Percentiles rank a stretch among this genome's conserved stretches.
Conservation (phyloP, 2,888 invertebrate species). For the Lasioglossum marginatum region DNA sequence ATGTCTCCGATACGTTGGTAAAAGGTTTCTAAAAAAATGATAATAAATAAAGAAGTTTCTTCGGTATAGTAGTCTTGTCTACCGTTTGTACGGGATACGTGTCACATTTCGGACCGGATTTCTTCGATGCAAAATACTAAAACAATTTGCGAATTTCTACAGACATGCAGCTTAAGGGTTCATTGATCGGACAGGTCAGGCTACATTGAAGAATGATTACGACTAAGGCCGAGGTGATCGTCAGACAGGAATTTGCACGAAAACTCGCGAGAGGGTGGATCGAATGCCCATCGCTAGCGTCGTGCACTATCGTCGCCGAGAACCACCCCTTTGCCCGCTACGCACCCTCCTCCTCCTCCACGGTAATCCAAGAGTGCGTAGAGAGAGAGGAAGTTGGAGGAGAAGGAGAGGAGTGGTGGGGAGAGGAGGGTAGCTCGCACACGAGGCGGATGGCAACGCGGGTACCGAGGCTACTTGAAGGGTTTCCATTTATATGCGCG, state of each 20-base stretch:
- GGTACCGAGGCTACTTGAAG: constrained; percentile 80
- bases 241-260: background rate
- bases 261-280: background rate
- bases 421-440: constrained; percentile 53
- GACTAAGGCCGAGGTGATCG: background rate
- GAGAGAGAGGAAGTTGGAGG: background rate
- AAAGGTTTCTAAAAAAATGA: background rate
- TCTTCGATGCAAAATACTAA: no score
- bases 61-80: no score
- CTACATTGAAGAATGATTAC: background rate
- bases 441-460: constrained; percentile 66
- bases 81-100: no score
- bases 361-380: constrained; percentile 69
- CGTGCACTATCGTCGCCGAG: constrained; percentile 48
- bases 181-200: no score
- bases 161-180: no score
- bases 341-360: constrained; percentile 32
- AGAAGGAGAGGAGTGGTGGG: background rate
- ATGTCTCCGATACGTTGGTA: background rate
- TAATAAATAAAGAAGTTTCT: no score
- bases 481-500: constrained; percentile 83
- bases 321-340: constrained; percentile 22
- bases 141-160: no score
- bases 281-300: constrained; percentile 28
- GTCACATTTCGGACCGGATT: no score